Percentiles rank a stretch among this genome's conserved stretches.
Conservation (phyloP, 2,888 invertebrate species). For the Gortyna flavago region DNA sequence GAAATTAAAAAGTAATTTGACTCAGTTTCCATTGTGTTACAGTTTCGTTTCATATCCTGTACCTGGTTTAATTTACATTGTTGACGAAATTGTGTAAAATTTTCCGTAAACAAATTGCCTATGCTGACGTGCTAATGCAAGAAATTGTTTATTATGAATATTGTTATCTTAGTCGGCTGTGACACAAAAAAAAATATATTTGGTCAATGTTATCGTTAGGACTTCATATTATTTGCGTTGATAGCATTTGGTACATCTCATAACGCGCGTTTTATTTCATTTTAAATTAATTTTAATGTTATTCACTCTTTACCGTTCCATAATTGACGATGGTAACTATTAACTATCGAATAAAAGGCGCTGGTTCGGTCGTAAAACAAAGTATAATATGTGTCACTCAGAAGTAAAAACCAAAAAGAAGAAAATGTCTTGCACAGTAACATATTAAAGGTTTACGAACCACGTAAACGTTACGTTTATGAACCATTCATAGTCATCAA, state of each 20-base stretch:
- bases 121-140: slow-evolving; percentile 44
- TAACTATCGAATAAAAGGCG: too few relatives aligned
- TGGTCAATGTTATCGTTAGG: slow-evolving; percentile 12
- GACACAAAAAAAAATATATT: slow-evolving; percentile 40
- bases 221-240: slow-evolving; percentile 1
- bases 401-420: too few relatives aligned
- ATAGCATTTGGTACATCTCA: neutral
- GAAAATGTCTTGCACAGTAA: too few relatives aligned
- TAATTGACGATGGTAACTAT: too few relatives aligned
- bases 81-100: slow-evolving; percentile 12
- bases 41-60: slow-evolving; percentile 46
- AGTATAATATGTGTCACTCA: too few relatives aligned
- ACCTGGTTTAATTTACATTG: slow-evolving; percentile 50
- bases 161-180: slow-evolving; percentile 35
- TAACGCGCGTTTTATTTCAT: slow-evolving; percentile 5
- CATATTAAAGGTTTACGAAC: neutral
- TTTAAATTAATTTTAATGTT: neutral
- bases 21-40: slow-evolving; percentile 45
- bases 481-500: neutral
- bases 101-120: slow-evolving; percentile 49
- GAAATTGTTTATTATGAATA: slow-evolving; percentile 40
- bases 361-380: too few relatives aligned
- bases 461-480: neutral
- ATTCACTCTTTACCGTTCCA: neutral
- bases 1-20: slow-evolving; percentile 70